Conservation (phyloP, 2,888 invertebrate genomes). For the Toxonevra muliebris region DNA sequence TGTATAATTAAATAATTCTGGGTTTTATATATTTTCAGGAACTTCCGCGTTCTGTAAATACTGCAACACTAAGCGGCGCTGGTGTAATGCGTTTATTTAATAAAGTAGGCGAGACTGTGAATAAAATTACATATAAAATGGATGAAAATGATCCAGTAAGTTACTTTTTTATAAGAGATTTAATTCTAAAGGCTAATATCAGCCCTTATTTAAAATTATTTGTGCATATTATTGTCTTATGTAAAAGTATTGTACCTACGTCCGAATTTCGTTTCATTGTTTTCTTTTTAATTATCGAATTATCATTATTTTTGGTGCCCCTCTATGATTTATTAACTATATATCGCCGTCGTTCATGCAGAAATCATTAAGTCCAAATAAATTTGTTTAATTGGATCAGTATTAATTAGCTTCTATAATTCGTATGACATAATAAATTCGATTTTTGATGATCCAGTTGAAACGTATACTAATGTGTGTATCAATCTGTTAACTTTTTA, state of each 20-base stretch:
- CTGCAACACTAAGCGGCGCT: slow-evolving; percentile 94
- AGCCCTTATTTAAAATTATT: too few relatives aligned
- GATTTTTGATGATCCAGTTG: too few relatives aligned
- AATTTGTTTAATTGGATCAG: too few relatives aligned
- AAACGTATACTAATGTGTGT: too few relatives aligned
- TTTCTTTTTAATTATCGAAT: not conserved
- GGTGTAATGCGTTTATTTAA: slow-evolving; percentile 94
- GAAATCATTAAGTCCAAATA: too few relatives aligned
- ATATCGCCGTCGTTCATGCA: too few relatives aligned
- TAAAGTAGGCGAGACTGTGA: slow-evolving; percentile 96
- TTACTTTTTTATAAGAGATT: not conserved
- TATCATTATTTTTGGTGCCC: not conserved
- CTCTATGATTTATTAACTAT: too few relatives aligned
- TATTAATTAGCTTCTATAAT: too few relatives aligned
- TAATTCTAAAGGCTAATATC: not conserved
- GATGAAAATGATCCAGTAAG: slow-evolving; percentile 97
- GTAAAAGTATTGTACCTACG: too few relatives aligned
- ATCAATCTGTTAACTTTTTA: too few relatives aligned
- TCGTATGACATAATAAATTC: too few relatives aligned
- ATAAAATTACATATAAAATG: slow-evolving; percentile 98
- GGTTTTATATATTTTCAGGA: slow-evolving; percentile 66
- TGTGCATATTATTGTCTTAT: too few relatives aligned
- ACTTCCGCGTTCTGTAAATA: slow-evolving; percentile 93
- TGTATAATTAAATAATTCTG: not conserved
- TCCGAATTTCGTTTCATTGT: not conserved